phyloP scores from a whole-genome alignment of 1,140 invertebrate species.

The Sminthurides bifidus region DNA sequence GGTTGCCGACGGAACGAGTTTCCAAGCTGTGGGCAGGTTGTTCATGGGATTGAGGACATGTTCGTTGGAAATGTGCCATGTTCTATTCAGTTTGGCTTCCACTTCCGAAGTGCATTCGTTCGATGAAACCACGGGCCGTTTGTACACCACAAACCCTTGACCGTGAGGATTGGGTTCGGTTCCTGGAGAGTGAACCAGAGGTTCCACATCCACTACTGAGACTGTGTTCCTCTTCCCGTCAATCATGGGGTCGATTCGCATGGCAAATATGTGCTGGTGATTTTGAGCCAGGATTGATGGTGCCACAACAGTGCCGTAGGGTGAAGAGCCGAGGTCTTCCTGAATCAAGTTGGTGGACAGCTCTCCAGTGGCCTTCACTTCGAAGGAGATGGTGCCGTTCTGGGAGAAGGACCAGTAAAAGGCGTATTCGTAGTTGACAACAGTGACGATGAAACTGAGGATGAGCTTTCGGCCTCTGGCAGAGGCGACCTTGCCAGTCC shows the following conservation, averaged over 20 bases:
- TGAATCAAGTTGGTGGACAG: slow-evolving; percentile 23
- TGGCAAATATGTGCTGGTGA: slow-evolving; percentile 30
- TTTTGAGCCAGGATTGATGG: slow-evolving; percentile 18
- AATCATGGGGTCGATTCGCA: slow-evolving; percentile 27
- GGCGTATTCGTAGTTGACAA: slow-evolving; percentile 31
- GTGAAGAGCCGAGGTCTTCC: slow-evolving; percentile 3
- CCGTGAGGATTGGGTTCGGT: slow-evolving; percentile 23
- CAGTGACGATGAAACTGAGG: slow-evolving; percentile 28
- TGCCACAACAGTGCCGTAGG: slow-evolving; percentile 21
- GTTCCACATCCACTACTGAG: slow-evolving; percentile 15
- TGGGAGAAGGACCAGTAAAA: slow-evolving; percentile 29
- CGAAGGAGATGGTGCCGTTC: slow-evolving; percentile 24
- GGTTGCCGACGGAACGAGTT: slow-evolving; percentile 19
- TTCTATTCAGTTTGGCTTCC: not conserved
- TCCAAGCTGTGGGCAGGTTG: slow-evolving; percentile 23
- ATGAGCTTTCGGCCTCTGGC: slow-evolving; percentile 18
- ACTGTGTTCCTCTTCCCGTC: slow-evolving; percentile 26
- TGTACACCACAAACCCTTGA: slow-evolving; percentile 30
- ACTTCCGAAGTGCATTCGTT: not conserved
- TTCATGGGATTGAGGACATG: slow-evolving; percentile 17
- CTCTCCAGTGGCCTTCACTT: slow-evolving; percentile 31
- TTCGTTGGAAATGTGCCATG: slow-evolving; percentile 27
- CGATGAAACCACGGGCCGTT: no score
- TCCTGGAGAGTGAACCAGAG: slow-evolving; percentile 13
- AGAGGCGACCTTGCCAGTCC: slow-evolving; percentile 23